phyloP scores from a whole-genome alignment of 2,797 vertebrate species.

The Scyliorhinus canicula region DNA sequence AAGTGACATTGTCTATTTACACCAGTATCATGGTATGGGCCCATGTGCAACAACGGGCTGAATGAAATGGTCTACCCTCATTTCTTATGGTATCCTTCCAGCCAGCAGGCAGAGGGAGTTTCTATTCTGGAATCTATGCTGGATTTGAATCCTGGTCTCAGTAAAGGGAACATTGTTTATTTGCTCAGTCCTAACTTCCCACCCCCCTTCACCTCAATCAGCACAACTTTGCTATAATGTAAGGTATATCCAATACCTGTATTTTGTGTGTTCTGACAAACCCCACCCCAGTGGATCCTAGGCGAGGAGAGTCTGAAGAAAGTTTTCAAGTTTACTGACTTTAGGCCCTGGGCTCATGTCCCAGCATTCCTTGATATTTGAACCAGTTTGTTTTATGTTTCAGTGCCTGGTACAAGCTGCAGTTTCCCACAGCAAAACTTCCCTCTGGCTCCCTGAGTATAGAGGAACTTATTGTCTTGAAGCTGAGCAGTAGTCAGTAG shows the following conservation, averaged over 20 bases:
- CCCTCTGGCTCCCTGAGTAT: slow-evolving; percentile 15
- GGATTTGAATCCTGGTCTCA: not conserved
- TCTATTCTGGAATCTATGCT: not conserved
- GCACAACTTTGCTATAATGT: not conserved
- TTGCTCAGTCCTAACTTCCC: not conserved
- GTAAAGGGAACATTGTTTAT: not conserved
- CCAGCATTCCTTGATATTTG: slow-evolving; percentile 10
- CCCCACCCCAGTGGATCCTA: not conserved
- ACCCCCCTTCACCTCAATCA: not conserved
- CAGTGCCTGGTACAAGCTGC: not conserved
- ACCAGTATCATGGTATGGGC: not conserved
- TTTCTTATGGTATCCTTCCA: not conserved
- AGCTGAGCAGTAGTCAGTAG: slow-evolving; percentile 7
- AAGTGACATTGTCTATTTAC: not conserved
- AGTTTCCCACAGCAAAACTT: slow-evolving; percentile 30
- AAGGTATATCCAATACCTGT: not conserved
- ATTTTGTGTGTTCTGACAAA: not conserved
- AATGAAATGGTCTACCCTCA: not conserved
- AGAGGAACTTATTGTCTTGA: slow-evolving; percentile 30
- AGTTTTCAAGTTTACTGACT: slow-evolving; percentile 17
- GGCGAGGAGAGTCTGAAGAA: not conserved
- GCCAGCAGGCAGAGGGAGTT: not conserved
- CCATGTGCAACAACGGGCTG: not conserved
- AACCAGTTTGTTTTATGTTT: slow-evolving; percentile 21
- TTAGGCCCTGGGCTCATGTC: not conserved